phyloP scores from a whole-genome alignment of 2,113 vertebrate species.

The Pterocles orientalis region DNA sequence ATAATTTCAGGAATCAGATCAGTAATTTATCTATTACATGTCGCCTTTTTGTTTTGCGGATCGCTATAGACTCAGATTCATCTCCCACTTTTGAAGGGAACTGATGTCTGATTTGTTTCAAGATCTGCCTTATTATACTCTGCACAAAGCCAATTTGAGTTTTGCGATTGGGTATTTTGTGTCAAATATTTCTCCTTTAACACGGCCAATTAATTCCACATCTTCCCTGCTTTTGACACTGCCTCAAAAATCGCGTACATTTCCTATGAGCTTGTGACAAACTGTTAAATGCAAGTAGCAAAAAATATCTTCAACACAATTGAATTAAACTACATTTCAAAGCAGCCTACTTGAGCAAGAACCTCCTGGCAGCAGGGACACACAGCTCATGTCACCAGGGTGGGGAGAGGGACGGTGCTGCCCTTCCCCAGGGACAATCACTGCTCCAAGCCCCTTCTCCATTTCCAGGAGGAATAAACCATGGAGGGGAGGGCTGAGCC shows the following conservation, averaged over 20 bases:
- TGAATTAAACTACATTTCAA: background rate
- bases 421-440: background rate
- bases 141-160: background rate
- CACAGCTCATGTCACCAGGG: rapidly evolving
- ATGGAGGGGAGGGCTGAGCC: background rate
- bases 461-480: background rate
- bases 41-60: background rate
- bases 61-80: background rate
- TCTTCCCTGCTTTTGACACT: background rate
- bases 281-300: background rate
- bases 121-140: background rate
- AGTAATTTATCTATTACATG: background rate
- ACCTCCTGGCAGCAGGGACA: background rate
- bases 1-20: background rate
- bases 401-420: rapidly evolving
- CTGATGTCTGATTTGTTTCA: background rate
- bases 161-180: background rate
- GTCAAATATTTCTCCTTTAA: background rate
- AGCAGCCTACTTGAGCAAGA: background rate
- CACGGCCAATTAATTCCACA: background rate
- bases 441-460: background rate
- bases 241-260: background rate
- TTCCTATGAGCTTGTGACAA: background rate
- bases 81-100: background rate
- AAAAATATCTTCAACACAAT: background rate